Evolutionary conservation across 2,888 invertebrate genomes (phyloP).

Genomic region (Acronicta psi): DNA sequence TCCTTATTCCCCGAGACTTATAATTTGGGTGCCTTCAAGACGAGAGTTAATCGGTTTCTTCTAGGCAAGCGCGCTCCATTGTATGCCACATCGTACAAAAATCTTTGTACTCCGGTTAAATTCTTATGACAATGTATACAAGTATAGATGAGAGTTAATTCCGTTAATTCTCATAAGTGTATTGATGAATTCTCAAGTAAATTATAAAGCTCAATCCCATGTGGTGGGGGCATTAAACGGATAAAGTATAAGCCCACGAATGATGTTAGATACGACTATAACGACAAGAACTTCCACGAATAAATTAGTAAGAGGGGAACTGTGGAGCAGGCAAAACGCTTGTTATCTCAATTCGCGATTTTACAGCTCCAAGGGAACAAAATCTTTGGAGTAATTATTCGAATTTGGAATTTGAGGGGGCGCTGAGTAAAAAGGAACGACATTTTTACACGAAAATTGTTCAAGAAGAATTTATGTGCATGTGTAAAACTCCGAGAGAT

Average conservation of each 20-base stretch:
- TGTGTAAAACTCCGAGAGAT: constrained; percentile 38
- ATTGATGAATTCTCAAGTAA: constrained; percentile 68
- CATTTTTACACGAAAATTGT: constrained; percentile 36
- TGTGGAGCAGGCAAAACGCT: constrained; percentile 69
- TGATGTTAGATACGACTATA: constrained; percentile 74
- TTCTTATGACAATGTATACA: constrained; percentile 40
- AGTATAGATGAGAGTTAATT: constrained; percentile 38
- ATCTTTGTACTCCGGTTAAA: constrained; percentile 40
- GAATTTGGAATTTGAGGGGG: constrained; percentile 55
- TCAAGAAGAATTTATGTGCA: constrained; percentile 32
- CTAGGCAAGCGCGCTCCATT: too few relatives aligned
- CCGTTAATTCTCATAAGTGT: constrained; percentile 49
- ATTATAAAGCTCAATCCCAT: constrained; percentile 66
- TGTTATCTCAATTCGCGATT: constrained; percentile 77
- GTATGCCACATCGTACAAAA: too few relatives aligned
- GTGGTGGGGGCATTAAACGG: constrained; percentile 71
- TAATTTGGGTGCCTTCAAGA: too few relatives aligned
- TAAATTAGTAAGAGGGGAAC: constrained; percentile 76
- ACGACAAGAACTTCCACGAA: constrained; percentile 77
- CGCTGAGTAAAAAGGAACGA: constrained; percentile 57
- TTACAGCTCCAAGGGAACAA: constrained; percentile 70
- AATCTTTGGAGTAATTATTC: constrained; percentile 73
- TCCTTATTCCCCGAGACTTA: too few relatives aligned
- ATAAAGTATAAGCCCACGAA: constrained; percentile 73
- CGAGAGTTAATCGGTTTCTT: too few relatives aligned